Evolutionary conservation across 2,113 vertebrate species (phyloP), one percentile per base, ranked within the genome.

Genomic region (Chiloscyllium plagiosum): DNA sequence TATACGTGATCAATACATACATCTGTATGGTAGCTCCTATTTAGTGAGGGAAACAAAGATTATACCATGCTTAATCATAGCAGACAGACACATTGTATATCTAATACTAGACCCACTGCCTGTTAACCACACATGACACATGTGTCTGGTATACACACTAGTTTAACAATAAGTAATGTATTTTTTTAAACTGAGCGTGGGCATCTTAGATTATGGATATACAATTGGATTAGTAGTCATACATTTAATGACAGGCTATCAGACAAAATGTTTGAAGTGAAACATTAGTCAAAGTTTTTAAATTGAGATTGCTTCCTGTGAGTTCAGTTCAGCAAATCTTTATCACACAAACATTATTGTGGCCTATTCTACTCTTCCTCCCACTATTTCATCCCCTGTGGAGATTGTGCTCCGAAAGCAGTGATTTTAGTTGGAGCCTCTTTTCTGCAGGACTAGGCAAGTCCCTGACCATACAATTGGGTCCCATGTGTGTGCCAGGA

Each of bases 81-180:
- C 47, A 72, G 42, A 52, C 94, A 95, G 94, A 76, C n/a, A 29
- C 47, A 72, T 33, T 37, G 61, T 29, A 52, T 72, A 52, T 95
- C 68, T 95, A 69, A 70, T 50, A 52, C 26, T 15, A 95, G 20
- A 69, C 66, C 68, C 94, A 72, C 69, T 7, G 66, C 19, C 94
- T 72, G 66, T 22, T 24, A 95, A 72, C 94, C 69, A 95, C 94
- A 50, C 94, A 72, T 95, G 94, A 95, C 94, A 52, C 66, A 76
- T 50, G 6, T 20, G 94, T 95, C 94, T 95, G 94, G 94, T 95
- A 72, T 72, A 95, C 94, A 50, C 72, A 4, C 22, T 13, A 10
- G 52, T 72, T 95, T 52, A 70, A 70, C 47, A 52, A 12, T 61
- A 72, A 95, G 12, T 4, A 29, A 72, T 50, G 69, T 52, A 24